Evolutionary conservation across 2,797 vertebrate species (phyloP), one percentile per base, ranked within the genome.

Genomic region (Sebastes variabilis): DNA sequence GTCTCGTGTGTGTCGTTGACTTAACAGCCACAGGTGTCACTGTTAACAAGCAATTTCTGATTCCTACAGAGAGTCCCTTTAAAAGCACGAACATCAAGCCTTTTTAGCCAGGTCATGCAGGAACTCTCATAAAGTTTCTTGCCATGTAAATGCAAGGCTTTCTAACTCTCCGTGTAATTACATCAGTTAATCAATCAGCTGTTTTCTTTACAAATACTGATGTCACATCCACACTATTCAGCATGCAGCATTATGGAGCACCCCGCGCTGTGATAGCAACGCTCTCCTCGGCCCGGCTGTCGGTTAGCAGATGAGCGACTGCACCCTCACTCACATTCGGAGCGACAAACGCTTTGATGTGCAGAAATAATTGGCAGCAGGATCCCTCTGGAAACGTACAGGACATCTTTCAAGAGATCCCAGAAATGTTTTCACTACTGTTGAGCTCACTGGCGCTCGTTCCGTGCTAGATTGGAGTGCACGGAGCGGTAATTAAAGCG

Each of bases 401-500:
- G 79, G 65, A 86, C 84, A 88, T 89, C 83, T 90, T 90, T 88
- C 87, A 91, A 83, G 80, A 84, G 80, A 80, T 61, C 71, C 54
- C 29, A 90, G 86, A 90, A 90, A 86, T 92, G 90, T 94, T 95
- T 94, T 93, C 84, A 84, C 88, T 92, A 80, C 92, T 60, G 85
- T 85, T 86, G 87, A 93, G 92, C 89, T 93, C 86, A 75, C 90
- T 80, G 88, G 78, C 74, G 75, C 70, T 87, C 75, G 71, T 69
- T 81, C 60, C 27, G 84, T 34, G 79, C 77, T 84, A 65, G 81
- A 82, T 76, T 72, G 80, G 83, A 89, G 89, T 82, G 86, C 77
- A 87, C 87, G 64, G 88, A 89, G 77, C 30, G 1, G 84, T 95
- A 93, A 95, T 96, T 93, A 94, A 94, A 85, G 80, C 20, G 84